Evolutionary conservation across 2,113 vertebrate species (phyloP).

Genomic region (Rostratula benghalensis): DNA sequence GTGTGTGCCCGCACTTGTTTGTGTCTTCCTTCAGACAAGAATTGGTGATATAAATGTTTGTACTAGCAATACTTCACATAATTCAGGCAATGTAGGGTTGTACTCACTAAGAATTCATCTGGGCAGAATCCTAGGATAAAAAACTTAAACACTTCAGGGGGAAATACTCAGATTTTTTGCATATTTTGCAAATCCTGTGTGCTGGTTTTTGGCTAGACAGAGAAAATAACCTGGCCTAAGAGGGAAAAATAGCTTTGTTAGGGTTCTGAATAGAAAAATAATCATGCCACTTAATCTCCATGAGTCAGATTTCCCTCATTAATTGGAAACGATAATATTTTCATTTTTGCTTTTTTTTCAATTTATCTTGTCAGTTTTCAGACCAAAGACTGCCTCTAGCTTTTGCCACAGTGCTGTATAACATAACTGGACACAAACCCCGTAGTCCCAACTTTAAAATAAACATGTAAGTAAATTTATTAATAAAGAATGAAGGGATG

Average conservation of each 20-base stretch:
- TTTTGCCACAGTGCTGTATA: background rate
- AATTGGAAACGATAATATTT: background rate
- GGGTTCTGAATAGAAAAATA: background rate
- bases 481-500: background rate
- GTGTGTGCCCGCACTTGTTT: fast-evolving
- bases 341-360: background rate
- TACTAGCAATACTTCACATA: background rate
- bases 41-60: background rate
- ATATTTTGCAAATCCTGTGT: background rate
- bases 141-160: background rate
- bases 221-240: background rate
- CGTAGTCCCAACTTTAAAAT: background rate
- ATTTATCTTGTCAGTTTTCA: background rate
- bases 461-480: background rate
- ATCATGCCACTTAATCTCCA: background rate
- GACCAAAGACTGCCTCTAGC: background rate
- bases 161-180: background rate
- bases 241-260: background rate
- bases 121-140: background rate
- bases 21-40: background rate
- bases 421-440: background rate
- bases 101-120: background rate
- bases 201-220: background rate
- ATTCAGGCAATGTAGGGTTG: background rate
- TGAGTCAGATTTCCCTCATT: background rate